These are phyloP conservation scores for Spermophilus dauricus DNA, from an alignment of 2,113 vertebrate species.

Conservation along the genomic window DNA sequence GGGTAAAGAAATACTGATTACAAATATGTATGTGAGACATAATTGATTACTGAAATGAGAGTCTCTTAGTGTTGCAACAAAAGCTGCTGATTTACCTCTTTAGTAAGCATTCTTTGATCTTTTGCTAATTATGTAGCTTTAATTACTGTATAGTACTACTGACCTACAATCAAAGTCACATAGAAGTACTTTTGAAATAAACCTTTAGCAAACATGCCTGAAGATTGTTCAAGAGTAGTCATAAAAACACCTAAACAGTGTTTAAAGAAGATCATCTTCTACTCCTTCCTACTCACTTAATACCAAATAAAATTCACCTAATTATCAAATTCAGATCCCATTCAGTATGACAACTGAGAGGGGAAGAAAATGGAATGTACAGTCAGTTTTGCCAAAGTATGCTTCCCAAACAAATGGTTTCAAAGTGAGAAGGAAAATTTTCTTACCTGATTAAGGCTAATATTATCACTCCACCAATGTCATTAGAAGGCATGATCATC, in stretches of 20 bases:
- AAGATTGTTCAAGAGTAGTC: neutral
- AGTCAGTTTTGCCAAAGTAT: neutral
- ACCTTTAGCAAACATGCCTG: neutral
- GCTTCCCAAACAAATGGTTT: neutral
- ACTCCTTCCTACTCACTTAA: neutral
- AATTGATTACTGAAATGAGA: constrained; percentile 63
- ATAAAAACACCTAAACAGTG: neutral
- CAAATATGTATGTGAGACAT: neutral
- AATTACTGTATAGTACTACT: neutral
- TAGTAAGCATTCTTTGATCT: neutral
- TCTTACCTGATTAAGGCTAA: neutral
- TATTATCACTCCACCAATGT: neutral
- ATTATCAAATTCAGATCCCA: neutral
- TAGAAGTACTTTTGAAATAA: constrained; percentile 26
- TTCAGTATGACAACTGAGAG: neutral
- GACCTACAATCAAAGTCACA: constrained; percentile 19
- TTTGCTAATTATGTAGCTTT: constrained; percentile 21
- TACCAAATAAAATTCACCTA: neutral
- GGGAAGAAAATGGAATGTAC: neutral
- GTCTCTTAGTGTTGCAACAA: constrained; percentile 42
- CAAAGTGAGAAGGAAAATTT: neutral
- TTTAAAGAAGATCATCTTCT: neutral
- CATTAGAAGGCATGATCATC: neutral
- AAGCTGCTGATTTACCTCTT: constrained; percentile 60
- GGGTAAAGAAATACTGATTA: constrained; percentile 55